phyloP scores from a whole-genome alignment of 2,113 vertebrate genomes.

The Todiramphus saurophagus region DNA sequence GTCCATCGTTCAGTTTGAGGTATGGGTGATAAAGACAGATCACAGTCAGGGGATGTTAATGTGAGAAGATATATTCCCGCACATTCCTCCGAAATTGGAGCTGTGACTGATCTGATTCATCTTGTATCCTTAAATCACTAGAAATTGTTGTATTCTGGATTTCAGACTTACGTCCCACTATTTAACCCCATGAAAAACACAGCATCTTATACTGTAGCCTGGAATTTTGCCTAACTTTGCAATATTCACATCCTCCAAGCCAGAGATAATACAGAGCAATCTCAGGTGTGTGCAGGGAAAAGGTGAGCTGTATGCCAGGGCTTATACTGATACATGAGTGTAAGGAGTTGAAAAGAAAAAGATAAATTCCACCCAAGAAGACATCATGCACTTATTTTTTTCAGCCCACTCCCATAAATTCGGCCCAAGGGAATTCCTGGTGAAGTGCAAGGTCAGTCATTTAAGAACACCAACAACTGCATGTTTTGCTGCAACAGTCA shows the following conservation, averaged over 20 bases:
- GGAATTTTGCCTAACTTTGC: constrained; percentile 34
- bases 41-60: constrained; percentile 57
- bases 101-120: constrained; percentile 55
- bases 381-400: background rate
- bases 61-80: constrained; percentile 53
- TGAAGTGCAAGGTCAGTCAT: background rate
- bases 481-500: background rate
- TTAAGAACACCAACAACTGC: background rate
- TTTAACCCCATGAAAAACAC: background rate
- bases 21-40: constrained; percentile 63
- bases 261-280: background rate
- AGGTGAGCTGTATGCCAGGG: background rate
- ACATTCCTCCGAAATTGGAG: constrained; percentile 17
- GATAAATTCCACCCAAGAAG: background rate
- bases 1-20: constrained; percentile 29
- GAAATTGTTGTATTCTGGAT: constrained; percentile 21
- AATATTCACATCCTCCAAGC: background rate
- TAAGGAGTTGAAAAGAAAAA: background rate
- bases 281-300: background rate
- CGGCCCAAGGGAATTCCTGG: background rate
- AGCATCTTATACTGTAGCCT: background rate
- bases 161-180: constrained; percentile 5
- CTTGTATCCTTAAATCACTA: constrained; percentile 40
- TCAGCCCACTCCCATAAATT: background rate
- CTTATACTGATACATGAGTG: background rate